phyloP scores from a whole-genome alignment of 2,888 invertebrate genomes.

The Athalia circularis region DNA sequence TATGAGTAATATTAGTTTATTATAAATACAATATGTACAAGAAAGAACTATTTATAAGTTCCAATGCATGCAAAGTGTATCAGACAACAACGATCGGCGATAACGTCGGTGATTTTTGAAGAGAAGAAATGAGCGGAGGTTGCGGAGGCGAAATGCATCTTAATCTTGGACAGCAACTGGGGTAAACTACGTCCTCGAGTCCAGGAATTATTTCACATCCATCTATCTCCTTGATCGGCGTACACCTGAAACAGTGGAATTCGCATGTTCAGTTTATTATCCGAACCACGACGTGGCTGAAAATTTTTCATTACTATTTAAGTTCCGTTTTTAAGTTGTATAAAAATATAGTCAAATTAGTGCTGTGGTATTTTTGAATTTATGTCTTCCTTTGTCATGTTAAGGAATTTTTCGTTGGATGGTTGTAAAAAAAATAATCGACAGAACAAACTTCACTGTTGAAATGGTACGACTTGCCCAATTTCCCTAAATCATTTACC shows the following conservation, averaged over 20 bases:
- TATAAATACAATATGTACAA: slow-evolving; percentile 46
- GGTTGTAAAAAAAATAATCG: too few species aligned
- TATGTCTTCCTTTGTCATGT: too few species aligned
- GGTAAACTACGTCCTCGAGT: slow-evolving; percentile 30
- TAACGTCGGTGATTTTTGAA: slow-evolving; percentile 25
- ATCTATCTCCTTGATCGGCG: slow-evolving; percentile 32
- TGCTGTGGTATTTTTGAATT: too few species aligned
- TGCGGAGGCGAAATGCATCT: slow-evolving; percentile 21
- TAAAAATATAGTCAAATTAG: too few species aligned
- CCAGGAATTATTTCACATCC: slow-evolving; percentile 41
- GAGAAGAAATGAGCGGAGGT: background rate
- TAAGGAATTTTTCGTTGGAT: too few species aligned
- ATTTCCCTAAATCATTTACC: too few species aligned
- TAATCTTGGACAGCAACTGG: slow-evolving; percentile 43
- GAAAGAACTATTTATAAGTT: slow-evolving; percentile 25
- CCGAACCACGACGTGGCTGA: background rate
- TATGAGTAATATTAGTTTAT: slow-evolving; percentile 37
- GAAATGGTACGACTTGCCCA: too few species aligned
- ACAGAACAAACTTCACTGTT: too few species aligned
- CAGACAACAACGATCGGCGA: slow-evolving; percentile 29
- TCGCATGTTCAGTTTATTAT: background rate
- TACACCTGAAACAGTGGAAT: slow-evolving; percentile 21
- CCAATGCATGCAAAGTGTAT: background rate
- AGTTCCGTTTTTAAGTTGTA: too few species aligned
- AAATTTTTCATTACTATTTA: background rate